Evolutionary conservation across 2,797 vertebrate species (phyloP).

Genomic region (Anguilla megastoma): DNA sequence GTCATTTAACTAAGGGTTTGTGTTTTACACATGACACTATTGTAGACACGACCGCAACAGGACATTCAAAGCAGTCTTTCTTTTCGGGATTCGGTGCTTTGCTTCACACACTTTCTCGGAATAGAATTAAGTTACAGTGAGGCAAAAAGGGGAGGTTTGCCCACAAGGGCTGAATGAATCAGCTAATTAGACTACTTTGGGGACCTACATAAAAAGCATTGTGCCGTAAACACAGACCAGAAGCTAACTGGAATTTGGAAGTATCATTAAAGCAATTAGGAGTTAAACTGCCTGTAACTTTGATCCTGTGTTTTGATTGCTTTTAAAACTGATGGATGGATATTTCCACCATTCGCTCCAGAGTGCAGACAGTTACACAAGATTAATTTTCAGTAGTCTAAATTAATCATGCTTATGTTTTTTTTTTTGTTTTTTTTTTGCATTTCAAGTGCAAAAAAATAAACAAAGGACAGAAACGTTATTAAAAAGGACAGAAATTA

Average conservation of each 20-base stretch:
- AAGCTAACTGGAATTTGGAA: constrained; percentile 21
- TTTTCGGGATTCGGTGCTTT: not conserved
- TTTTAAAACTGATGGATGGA: constrained; percentile 4
- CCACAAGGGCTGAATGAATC: constrained; percentile 32
- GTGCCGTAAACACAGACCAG: constrained; percentile 30
- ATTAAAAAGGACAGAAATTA: not conserved
- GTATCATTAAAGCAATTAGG: constrained; percentile 15
- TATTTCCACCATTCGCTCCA: not conserved
- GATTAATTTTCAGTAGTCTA: not conserved
- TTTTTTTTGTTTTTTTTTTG: not conserved
- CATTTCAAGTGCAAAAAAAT: not conserved
- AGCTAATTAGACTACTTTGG: constrained; percentile 37
- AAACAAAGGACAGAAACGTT: not conserved
- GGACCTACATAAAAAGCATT: constrained; percentile 20
- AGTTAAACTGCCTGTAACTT: constrained; percentile 4
- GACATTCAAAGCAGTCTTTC: not conserved
- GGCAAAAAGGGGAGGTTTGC: not conserved
- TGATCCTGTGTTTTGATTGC: not conserved
- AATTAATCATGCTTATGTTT: not conserved
- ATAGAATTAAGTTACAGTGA: constrained; percentile 16
- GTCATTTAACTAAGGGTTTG: not conserved
- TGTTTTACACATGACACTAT: not conserved
- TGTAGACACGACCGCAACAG: not conserved
- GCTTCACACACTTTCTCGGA: constrained; percentile 18
- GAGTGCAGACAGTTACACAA: not conserved